A percentile compares a stretch with the other conserved stretches of the same genome.
Conservation (phyloP, 2,888 invertebrate species). For the Ptilodon capucinus region DNA sequence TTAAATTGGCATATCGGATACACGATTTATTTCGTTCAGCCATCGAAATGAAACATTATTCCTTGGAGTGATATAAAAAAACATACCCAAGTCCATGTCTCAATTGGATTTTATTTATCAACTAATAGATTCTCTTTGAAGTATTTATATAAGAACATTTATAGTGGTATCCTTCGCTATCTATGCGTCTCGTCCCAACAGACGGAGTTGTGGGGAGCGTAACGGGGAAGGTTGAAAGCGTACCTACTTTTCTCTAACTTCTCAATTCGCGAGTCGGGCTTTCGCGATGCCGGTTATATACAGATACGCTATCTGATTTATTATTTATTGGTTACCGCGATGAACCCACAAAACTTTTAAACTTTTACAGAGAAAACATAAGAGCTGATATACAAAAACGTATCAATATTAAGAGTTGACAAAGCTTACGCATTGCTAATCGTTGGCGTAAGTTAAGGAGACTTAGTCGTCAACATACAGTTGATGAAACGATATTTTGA, state of each 20-base stretch:
- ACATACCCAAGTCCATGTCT: not conserved
- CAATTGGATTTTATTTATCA: constrained; percentile 20
- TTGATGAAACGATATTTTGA: too few species aligned
- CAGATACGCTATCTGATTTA: constrained; percentile 43
- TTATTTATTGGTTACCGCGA: constrained; percentile 47
- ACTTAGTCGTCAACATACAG: too few species aligned
- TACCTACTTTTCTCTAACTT: constrained; percentile 48
- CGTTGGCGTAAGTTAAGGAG: too few species aligned
- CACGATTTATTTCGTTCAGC: constrained; percentile 51
- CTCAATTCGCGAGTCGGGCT: constrained; percentile 49
- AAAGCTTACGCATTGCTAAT: too few species aligned
- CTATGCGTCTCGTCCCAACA: constrained; percentile 21
- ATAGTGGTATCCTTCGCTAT: constrained; percentile 35
- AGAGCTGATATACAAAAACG: not conserved
- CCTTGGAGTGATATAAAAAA: constrained; percentile 34
- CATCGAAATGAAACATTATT: constrained; percentile 51
- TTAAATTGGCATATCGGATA: constrained; percentile 67
- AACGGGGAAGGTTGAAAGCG: constrained; percentile 29
- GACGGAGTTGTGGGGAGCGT: constrained; percentile 18
- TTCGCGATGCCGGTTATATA: constrained; percentile 47
- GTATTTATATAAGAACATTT: too few species aligned
- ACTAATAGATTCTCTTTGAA: constrained; percentile 31
- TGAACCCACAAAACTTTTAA: constrained; percentile 20
- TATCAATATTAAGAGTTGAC: too few species aligned
- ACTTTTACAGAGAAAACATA: not conserved